phyloP scores from a whole-genome alignment of 2,888 invertebrate genomes.

The Leptothorax acervorum region DNA sequence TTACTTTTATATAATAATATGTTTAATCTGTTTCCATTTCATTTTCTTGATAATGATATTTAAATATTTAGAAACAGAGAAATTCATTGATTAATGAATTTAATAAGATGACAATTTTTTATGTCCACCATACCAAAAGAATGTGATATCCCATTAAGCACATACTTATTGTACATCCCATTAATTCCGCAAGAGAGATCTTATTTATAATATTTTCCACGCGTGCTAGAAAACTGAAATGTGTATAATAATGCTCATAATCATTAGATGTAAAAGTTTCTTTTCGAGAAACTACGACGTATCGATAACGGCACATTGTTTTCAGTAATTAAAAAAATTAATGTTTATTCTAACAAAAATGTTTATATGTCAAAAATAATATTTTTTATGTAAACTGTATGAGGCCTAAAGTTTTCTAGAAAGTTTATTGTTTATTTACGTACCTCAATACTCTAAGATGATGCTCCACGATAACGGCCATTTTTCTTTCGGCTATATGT shows the following conservation, averaged over 20 bases:
- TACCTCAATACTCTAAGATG: conserved; percentile 56
- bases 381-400: background rate
- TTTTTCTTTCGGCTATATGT: background rate
- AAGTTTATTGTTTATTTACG: background rate
- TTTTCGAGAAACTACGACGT: background rate
- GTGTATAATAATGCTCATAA: background rate
- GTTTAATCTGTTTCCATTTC: background rate
- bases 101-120: background rate
- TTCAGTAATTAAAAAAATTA: background rate
- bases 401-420: background rate
- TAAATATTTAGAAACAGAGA: background rate
- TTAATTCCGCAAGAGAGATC: conserved; percentile 77
- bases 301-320: background rate
- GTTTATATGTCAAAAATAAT: background rate
- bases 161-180: conserved; percentile 78
- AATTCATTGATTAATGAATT: background rate
- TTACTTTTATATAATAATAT: background rate
- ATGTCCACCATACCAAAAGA: conserved; percentile 71
- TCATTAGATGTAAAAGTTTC: background rate
- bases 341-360: background rate
- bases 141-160: conserved; percentile 79
- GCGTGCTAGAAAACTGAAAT: conserved; percentile 71
- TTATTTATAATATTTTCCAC: conserved; percentile 73
- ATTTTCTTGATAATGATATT: background rate
- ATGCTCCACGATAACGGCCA: conserved; percentile 56